Evolutionary conservation across 2,113 vertebrate species (phyloP), one percentile per base, ranked within the genome.

Genomic region (Aptenodytes patagonicus): DNA sequence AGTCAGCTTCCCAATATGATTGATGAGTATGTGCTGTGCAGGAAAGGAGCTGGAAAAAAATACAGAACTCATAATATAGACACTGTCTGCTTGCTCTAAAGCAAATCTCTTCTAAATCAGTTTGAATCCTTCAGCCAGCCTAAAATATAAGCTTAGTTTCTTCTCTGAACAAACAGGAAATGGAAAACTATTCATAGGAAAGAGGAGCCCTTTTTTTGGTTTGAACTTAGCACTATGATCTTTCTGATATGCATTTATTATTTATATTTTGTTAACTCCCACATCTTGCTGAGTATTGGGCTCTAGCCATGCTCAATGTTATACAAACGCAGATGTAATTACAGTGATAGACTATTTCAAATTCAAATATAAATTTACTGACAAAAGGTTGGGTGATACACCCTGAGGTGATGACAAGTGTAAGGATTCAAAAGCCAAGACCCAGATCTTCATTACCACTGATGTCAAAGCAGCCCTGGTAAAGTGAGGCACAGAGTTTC

Each of bases 1-100:
- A 98, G 98, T 98, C 98, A 98, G 98, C 97, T 98, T 98, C 98
- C 96, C 97, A 75, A 92, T 84, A 97, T 99, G 99, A 99, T 99
- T 99, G 99, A 99, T 99, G 99, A 99, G 97, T 87, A 73, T 90
- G 89, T 97, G 97, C 97, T 93, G 96, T 96, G 98, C 98, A 98
- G 97, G 94, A 97, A 97, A 95, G 95, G 84, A 98, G 97, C 97
- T 98, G 79, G 65, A 77, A 83, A 87, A 91, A 91, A 95, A 97
- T 95, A 95, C 94, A 92, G 90, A 97, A 97, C 97, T 97, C 95
- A 97, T 98, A 99, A 98, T 98, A 98, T 96, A 99, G 98, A 98
- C 97, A 97, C 97, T 98, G 97, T 94, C 97, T 98, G 98, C 98
- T 98, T 98, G 98, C 97, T 96, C 97, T 97, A 95, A 97, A 99